Conservation (phyloP, 2,113 vertebrate genomes). For the Brevimyrus niger region DNA sequence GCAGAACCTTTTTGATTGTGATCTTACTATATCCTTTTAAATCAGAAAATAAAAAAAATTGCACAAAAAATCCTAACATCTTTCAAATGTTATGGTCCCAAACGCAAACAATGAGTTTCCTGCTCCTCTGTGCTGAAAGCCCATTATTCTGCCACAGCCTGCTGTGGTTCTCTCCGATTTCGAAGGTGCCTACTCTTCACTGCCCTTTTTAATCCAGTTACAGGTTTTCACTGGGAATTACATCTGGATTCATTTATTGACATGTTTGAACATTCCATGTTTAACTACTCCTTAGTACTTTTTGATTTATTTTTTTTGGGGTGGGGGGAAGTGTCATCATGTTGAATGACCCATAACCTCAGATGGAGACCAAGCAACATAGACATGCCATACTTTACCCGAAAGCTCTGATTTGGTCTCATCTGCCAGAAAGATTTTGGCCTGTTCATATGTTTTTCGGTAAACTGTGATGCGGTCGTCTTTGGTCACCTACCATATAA, state of each 20-base stretch:
- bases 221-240: not conserved
- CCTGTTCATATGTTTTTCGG: not conserved
- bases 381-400: not conserved
- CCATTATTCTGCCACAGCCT: not conserved
- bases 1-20: not conserved
- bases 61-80: not conserved
- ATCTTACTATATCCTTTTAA: not conserved
- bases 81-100: too few species aligned
- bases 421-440: not conserved
- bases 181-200: not conserved
- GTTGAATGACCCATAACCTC: not conserved
- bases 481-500: not conserved
- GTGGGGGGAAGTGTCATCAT: not conserved
- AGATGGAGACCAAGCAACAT: not conserved
- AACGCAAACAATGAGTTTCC: not conserved
- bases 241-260: not conserved
- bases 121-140: not conserved
- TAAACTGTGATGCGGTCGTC: not conserved
- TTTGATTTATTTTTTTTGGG: too few species aligned
- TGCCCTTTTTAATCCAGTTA: not conserved
- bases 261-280: not conserved
- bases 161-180: not conserved
- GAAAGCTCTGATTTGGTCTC: not conserved
- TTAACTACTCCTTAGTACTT: not conserved
- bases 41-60: not conserved